These are phyloP conservation scores for Chloroclystis v-ata DNA, from an alignment of 2,888 invertebrate genomes.

Conservation along the genomic window DNA sequence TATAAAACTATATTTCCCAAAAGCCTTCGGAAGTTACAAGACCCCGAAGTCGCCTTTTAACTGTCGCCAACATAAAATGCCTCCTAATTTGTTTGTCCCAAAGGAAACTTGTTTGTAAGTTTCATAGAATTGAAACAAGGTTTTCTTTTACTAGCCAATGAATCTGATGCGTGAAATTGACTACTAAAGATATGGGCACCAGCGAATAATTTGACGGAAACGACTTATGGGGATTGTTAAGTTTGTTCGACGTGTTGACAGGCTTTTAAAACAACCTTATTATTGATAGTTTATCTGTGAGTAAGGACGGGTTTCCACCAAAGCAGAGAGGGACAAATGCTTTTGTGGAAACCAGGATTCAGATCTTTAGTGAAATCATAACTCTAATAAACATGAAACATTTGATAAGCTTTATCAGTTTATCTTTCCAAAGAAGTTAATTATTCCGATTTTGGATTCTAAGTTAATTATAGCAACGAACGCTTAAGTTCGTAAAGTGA, in stretches of 20 bases:
- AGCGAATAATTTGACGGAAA: no score
- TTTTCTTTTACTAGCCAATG: constrained; percentile 13
- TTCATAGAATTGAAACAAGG: constrained; percentile 19
- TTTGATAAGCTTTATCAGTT: no score
- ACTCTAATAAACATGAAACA: no score
- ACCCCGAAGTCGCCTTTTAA: constrained; percentile 16
- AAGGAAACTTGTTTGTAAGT: constrained; percentile 21
- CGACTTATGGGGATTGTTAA: constrained; percentile 9
- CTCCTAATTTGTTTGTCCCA: constrained; percentile 23
- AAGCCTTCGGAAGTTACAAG: constrained; percentile 9
- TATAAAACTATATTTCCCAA: constrained; percentile 9
- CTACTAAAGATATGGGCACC: constrained; percentile 10
- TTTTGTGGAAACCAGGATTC: no score
- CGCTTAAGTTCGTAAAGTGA: not conserved
- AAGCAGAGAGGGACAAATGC: no score
- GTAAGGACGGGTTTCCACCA: no score
- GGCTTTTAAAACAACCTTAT: constrained; percentile 4
- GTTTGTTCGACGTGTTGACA: constrained; percentile 4
- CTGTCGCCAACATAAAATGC: constrained; percentile 20
- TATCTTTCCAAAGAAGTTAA: no score
- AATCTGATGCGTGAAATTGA: constrained; percentile 19
- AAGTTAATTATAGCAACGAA: not conserved
- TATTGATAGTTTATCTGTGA: no score
- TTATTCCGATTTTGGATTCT: no score
- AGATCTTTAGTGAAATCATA: no score